Evolutionary conservation across 2,888 invertebrate genomes (phyloP), one percentile per base, ranked within the genome.

Genomic region (Pteria penguin): DNA sequence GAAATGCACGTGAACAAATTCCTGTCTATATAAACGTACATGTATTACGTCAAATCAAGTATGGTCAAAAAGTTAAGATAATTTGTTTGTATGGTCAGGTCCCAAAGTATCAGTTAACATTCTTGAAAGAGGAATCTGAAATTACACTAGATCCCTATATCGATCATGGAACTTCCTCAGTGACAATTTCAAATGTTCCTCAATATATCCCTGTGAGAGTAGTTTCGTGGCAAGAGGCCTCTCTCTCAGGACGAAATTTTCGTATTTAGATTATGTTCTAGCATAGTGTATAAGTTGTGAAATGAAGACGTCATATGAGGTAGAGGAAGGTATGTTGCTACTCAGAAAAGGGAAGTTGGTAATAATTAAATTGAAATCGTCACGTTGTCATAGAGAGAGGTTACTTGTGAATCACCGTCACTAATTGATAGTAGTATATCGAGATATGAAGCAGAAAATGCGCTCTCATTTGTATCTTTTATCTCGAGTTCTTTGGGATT

Each of bases 301-400:
- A 31, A 45, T 18, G 18, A 45, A 45, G 18, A 45, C 45, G 45
- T 18, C 45, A 45, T 14, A 45, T 14, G 45, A 45, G 45, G 45
- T 14, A 45, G 18, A 45, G 22, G 32, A 27, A 8, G 32, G 33
- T 14, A 62, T 62, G 22, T 62, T 62, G 31, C 62, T 62, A 32
- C 32, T 31, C 18, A 62, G 2, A 22, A 62, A 62, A 14, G 62
- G 62, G 32, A 62, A 62, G 62, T 62, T 31, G 8, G 32, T 32
- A 31, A 62, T 62, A 18, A 22, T 29, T 22, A 62, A 62, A n/a
- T 32, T 22, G 22, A 62, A 62, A 32, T 62, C 62, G 32, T 62
- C 62, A 8, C 32, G 31, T 62, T 62, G 62, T 62, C 31, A 22
- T 62, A 62, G 2, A 62, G 32, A 31, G 14, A 31, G 2, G 62